Percentiles rank a stretch among this genome's conserved stretches.
phyloP scores from a whole-genome alignment of 2,113 vertebrate species.

The Vicugna pacos region DNA sequence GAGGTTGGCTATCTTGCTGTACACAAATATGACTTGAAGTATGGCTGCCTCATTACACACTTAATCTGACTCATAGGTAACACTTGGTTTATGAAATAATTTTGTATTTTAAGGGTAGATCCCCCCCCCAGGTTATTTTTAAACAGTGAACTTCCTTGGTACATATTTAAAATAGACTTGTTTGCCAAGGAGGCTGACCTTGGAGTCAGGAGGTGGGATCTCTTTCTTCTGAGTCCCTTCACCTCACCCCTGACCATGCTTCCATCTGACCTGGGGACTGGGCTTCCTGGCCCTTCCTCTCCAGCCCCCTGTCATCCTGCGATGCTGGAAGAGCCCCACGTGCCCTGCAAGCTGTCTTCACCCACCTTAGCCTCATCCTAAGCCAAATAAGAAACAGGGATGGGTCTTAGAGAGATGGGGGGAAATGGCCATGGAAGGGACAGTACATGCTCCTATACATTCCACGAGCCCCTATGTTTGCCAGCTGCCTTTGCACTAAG shows the following conservation, averaged over 20 bases:
- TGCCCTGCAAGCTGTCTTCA: not conserved
- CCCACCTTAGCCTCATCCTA: not conserved
- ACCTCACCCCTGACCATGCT: rapidly evolving
- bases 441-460: not conserved
- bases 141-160: not conserved
- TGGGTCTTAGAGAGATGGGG: not conserved
- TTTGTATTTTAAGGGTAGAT: not conserved
- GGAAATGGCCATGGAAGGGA: not conserved
- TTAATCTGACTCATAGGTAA: not conserved
- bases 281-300: not conserved
- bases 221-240: not conserved
- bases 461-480: not conserved
- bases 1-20: not conserved
- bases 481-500: not conserved
- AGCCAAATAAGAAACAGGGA: not conserved
- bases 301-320: rapidly evolving
- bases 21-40: not conserved
- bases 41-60: not conserved
- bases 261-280: not conserved
- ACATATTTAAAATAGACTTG: not conserved
- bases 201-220: not conserved
- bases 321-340: not conserved
- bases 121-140: not conserved
- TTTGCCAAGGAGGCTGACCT: not conserved
- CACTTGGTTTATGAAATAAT: not conserved